Conservation (phyloP, 1,140 invertebrate species). For the Rhyacophila brunnea region DNA sequence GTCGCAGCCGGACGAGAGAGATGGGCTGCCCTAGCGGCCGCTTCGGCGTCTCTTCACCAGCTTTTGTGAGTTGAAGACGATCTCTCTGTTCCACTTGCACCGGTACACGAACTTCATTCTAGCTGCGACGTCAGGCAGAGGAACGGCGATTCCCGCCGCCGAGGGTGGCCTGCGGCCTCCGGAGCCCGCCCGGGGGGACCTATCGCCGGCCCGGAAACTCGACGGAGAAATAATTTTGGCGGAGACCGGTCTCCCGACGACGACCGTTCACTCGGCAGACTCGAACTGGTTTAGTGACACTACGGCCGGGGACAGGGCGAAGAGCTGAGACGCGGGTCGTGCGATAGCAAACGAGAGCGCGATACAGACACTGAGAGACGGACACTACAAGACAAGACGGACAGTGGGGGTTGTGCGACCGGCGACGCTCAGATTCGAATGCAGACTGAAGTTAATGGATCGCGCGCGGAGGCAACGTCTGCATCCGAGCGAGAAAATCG, state of each 20-base stretch:
- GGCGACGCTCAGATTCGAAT: too few species aligned
- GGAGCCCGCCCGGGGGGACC: conserved; percentile 41
- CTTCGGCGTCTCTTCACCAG: conserved; percentile 78
- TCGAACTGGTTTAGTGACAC: background rate
- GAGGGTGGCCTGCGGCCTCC: background rate
- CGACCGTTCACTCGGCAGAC: background rate
- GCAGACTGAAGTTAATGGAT: too few species aligned
- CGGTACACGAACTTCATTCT: conserved; percentile 73
- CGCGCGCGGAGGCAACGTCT: too few species aligned
- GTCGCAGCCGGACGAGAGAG: background rate
- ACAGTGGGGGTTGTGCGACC: too few species aligned
- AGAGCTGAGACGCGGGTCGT: too few species aligned
- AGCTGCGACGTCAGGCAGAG: conserved; percentile 44
- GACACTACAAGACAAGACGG: too few species aligned
- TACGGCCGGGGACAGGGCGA: too few species aligned
- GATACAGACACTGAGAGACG: too few species aligned
- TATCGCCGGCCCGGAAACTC: conserved; percentile 41
- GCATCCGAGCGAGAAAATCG: too few species aligned
- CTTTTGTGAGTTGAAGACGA: conserved; percentile 86
- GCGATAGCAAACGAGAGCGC: too few species aligned
- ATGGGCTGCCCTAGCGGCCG: background rate
- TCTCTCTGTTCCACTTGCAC: conserved; percentile 86
- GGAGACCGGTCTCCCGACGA: conserved; percentile 15
- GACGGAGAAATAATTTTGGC: conserved; percentile 1
- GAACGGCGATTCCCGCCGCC: conserved; percentile 39